A percentile compares a stretch with the other conserved stretches of the same genome.
Conservation (phyloP, 2,888 invertebrate species). For the Pammene fasciana region DNA sequence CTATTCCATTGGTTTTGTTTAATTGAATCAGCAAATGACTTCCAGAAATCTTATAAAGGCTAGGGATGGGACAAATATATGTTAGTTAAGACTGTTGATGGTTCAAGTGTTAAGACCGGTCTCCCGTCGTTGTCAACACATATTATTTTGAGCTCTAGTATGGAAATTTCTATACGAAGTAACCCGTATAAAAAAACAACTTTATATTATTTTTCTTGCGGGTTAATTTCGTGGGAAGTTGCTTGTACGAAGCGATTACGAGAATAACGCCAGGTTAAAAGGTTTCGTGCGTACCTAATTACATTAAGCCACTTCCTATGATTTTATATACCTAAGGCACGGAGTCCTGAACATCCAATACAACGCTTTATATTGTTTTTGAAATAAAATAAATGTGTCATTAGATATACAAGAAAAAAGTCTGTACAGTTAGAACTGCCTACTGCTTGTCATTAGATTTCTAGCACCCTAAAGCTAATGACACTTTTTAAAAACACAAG, state of each 20-base stretch:
- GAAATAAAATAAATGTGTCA: no score
- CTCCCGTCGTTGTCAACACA: no score
- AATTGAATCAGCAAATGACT: constrained; percentile 81
- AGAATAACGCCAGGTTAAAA: neutral
- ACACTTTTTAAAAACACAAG: neutral
- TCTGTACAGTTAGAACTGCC: no score
- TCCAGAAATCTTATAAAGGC: constrained; percentile 61
- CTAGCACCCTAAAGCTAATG: neutral
- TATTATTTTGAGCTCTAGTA: no score
- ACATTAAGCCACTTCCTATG: neutral
- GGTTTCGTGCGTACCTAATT: constrained; percentile 1
- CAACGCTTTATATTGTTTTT: no score
- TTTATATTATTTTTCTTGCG: neutral
- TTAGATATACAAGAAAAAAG: no score
- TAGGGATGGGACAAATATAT: constrained; percentile 52
- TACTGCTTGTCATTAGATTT: no score
- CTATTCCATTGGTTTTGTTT: constrained; percentile 77
- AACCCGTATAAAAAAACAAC: neutral
- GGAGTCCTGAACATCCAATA: neutral
- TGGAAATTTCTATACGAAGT: neutral
- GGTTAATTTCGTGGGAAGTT: neutral
- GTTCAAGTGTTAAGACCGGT: no score
- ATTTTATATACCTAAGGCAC: neutral
- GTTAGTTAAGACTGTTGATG: no score
- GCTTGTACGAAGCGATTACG: neutral